Evolutionary conservation across 2,797 vertebrate species (phyloP).

Genomic region (Macroramphosus scolopax): DNA sequence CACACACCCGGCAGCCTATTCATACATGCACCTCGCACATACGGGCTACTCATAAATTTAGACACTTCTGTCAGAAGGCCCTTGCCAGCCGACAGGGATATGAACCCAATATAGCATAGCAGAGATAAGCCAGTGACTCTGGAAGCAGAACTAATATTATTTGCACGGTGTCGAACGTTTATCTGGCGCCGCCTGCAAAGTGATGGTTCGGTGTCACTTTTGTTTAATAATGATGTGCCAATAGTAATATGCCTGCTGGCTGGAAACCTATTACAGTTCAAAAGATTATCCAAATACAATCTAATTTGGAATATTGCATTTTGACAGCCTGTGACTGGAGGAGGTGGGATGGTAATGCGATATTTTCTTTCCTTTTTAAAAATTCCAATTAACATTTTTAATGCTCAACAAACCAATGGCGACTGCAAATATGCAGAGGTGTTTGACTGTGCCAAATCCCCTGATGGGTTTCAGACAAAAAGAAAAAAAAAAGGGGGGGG

Average conservation of each 20-base stretch:
- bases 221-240: slow-evolving; percentile 86
- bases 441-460: slow-evolving; percentile 67
- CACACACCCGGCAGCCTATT: slow-evolving; percentile 64
- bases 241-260: slow-evolving; percentile 82
- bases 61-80: slow-evolving; percentile 83
- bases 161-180: slow-evolving; percentile 82
- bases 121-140: slow-evolving; percentile 82
- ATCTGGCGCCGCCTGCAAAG: slow-evolving; percentile 82
- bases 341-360: slow-evolving; percentile 75
- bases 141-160: slow-evolving; percentile 86
- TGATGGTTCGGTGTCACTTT: slow-evolving; percentile 86
- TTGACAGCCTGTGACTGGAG: slow-evolving; percentile 79
- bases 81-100: slow-evolving; percentile 78
- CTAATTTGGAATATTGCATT: slow-evolving; percentile 87
- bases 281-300: slow-evolving; percentile 88
- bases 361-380: slow-evolving; percentile 75
- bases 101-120: slow-evolving; percentile 83
- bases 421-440: slow-evolving; percentile 72
- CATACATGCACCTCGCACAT: slow-evolving; percentile 73
- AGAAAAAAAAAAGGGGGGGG: not conserved
- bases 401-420: slow-evolving; percentile 76
- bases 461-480: slow-evolving; percentile 62
- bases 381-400: slow-evolving; percentile 83
- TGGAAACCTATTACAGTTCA: slow-evolving; percentile 84
- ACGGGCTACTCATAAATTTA: slow-evolving; percentile 82